Base-by-base conservation (phyloP, 2,113 vertebrate species). In the Nyctereutes procyonoides region DNA sequence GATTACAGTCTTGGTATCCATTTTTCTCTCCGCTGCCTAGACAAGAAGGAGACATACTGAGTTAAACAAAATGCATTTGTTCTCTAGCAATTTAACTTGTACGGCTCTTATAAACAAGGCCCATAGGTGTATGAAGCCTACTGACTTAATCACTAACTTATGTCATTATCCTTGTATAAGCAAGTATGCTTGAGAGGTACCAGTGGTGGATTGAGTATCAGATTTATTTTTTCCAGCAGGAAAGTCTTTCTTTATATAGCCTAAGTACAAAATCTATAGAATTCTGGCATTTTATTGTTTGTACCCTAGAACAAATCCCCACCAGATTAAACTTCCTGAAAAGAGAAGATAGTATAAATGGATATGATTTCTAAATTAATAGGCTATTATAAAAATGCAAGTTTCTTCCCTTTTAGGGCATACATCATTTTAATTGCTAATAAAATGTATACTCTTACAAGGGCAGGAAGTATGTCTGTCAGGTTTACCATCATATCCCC, bases 31-130 rank as follows among this genome's bases (percentile, higher is more conserved):
- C 30, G 51, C 97, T 97, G 98, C 98, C 99, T 99, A 99, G 99
- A 99, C 99, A 99, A 99, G 99, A 99, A 99, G 99, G 99, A 99
- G 99, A 99, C 99, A 99, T 98, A 97, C 97, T 80, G 98, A 99
- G 98, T 98, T 98, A 98, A 99, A 98, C 98, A 98, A 98, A 99
- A 98, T 98, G 84, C 97, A 98, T 98, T 99, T 98, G 98, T 98
- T 98, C 98, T 98, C 96, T 92, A 92, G 97, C 98, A 98, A 97
- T 98, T 98, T 98, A 98, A 97, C 98, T 99, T 98, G 80, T 91
- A 80, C 85, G 56, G 93, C 96, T 98, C 98, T 98, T 98, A 98
- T 98, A 98, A 99, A 99, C 98, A 98, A 97, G 96, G 74, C 93
- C 16, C 97, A 98, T 98, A 98, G 98, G 98, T 98, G 96, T 98